These are phyloP conservation scores for Ascaphus truei DNA, from an alignment of 2,113 vertebrate genomes.

Conservation along the genomic window DNA sequence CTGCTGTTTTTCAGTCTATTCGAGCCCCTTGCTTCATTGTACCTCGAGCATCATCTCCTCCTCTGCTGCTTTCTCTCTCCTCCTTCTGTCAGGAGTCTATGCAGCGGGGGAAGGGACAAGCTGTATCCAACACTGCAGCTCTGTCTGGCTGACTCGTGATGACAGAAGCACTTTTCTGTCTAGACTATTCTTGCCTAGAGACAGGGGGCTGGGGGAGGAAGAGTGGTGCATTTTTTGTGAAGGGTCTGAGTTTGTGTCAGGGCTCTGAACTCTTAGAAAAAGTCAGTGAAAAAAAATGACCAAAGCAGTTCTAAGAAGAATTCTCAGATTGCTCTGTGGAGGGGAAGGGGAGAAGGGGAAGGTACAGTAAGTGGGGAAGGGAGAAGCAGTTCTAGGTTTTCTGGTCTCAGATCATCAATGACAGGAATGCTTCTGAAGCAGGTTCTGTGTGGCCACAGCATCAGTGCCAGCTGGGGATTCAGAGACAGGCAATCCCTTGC, in stretches of 20 bases:
- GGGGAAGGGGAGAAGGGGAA: no score
- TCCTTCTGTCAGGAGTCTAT: conserved; percentile 34
- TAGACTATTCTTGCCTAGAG: conserved; percentile 25
- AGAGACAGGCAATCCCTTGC: no score
- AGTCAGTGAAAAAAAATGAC: background rate
- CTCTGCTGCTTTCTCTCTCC: conserved; percentile 10
- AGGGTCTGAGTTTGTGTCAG: background rate
- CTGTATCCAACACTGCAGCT: conserved; percentile 28
- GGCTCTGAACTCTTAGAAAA: background rate
- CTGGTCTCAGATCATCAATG: no score
- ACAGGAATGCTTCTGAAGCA: no score
- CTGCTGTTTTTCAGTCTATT: background rate
- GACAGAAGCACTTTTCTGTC: conserved; percentile 35
- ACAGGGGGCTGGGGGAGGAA: conserved; percentile 1
- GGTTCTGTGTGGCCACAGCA: no score
- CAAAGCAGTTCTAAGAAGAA: no score
- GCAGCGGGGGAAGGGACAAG: conserved; percentile 23
- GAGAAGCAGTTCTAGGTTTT: no score
- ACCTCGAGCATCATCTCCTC: conserved; percentile 5
- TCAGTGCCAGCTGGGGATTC: no score
- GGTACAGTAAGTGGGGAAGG: no score
- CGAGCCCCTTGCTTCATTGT: background rate
- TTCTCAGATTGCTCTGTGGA: no score
- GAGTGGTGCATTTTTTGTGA: conserved; percentile 12
- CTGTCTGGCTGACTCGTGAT: conserved; percentile 28